These are phyloP conservation scores for Epinotia ramella DNA, from an alignment of 2,888 invertebrate species.

Conservation along the genomic window DNA sequence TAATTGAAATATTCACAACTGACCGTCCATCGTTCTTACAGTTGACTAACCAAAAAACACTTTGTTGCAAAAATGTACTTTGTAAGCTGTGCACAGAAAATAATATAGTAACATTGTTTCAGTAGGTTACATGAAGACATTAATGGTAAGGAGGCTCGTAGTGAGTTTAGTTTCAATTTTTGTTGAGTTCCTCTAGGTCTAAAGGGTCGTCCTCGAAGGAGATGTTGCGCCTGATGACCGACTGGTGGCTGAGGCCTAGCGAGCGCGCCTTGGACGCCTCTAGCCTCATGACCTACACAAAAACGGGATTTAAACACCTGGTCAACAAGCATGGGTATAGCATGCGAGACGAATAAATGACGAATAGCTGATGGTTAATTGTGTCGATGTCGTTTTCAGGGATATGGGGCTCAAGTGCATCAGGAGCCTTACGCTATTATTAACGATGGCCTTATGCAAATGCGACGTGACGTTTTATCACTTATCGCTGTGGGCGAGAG, in stretches of 20 bases:
- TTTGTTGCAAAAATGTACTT: not conserved
- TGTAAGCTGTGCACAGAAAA: constrained; percentile 8
- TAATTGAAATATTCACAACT: not conserved
- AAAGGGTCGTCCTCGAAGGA: constrained; percentile 76
- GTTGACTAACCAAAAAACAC: not conserved
- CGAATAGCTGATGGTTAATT: not conserved
- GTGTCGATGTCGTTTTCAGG: not conserved
- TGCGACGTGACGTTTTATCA: not conserved
- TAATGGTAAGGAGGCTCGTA: not conserved
- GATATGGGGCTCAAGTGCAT: not conserved
- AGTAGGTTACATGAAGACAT: constrained; percentile 2
- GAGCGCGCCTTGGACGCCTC: constrained; percentile 87
- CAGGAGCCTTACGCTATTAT: not conserved
- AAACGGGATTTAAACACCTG: constrained; percentile 16
- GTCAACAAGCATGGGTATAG: not conserved
- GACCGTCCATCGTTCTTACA: not conserved
- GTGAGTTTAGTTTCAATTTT: constrained; percentile 65
- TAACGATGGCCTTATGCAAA: not conserved
- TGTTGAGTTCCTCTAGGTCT: constrained; percentile 64
- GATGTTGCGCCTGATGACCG: constrained; percentile 65
- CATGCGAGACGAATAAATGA: not conserved
- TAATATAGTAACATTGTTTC: constrained; percentile 9
- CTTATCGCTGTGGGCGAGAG: too few relatives aligned
- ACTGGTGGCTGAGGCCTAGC: constrained; percentile 69
- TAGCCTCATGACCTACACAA: constrained; percentile 89